A percentile compares a stretch with the other conserved stretches of the same genome.
Evolutionary conservation across 2,888 invertebrate species (phyloP).

Genomic region (Iselma pallidipennis): DNA sequence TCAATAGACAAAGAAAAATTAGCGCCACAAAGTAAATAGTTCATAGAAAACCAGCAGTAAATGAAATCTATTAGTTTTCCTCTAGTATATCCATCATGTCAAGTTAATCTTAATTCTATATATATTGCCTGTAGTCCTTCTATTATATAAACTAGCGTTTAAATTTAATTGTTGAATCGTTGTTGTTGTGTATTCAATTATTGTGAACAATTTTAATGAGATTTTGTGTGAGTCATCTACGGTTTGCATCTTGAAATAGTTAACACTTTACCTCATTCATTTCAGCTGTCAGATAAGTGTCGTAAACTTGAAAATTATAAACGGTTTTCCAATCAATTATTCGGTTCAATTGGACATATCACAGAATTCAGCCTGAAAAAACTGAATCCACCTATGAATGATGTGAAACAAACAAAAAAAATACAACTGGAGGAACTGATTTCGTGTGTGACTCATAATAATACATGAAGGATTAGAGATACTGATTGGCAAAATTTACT

Average conservation of each 20-base stretch:
- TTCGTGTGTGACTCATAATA: too few relatives aligned
- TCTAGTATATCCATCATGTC: background rate
- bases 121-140: background rate
- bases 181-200: background rate
- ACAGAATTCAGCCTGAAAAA: too few relatives aligned
- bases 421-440: too few relatives aligned
- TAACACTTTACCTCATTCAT: background rate
- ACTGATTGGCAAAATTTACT: too few relatives aligned
- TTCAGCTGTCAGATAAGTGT: background rate
- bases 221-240: background rate
- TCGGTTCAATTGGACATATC: too few relatives aligned
- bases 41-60: too few relatives aligned
- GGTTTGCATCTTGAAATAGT: background rate
- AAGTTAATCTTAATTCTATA: too few relatives aligned
- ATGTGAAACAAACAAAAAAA: too few relatives aligned
- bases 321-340: background rate
- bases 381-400: too few relatives aligned
- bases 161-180: background rate
- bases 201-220: background rate
- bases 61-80: background rate
- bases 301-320: background rate
- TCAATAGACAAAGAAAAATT: too few relatives aligned
- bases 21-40: too few relatives aligned
- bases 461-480: too few relatives aligned
- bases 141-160: background rate